These are phyloP conservation scores for Ypsolopha scabrella DNA, from an alignment of 2,888 invertebrate genomes.

Conservation along the genomic window DNA sequence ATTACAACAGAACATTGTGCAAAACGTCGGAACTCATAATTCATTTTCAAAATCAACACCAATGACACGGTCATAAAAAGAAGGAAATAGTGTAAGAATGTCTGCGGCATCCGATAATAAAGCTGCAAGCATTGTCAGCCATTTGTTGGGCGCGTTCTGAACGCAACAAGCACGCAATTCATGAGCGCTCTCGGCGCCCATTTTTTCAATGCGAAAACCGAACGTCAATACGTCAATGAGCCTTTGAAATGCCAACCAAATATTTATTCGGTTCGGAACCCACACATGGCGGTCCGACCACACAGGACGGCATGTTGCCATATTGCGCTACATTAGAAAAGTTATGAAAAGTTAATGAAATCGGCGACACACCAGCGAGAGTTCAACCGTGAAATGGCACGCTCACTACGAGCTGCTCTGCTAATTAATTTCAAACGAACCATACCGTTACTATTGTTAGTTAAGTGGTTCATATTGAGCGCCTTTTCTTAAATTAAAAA, in stretches of 20 bases:
- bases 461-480: background rate
- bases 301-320: conserved; percentile 47
- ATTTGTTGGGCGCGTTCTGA: conserved; percentile 13
- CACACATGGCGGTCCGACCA: conserved; percentile 51
- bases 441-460: background rate
- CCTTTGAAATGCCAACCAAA: conserved; percentile 57
- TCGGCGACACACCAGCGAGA: conserved; percentile 44
- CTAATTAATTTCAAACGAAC: conserved; percentile 34
- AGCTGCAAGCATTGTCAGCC: conserved; percentile 31
- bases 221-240: conserved; percentile 54
- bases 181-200: conserved; percentile 29
- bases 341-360: conserved; percentile 46
- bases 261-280: conserved; percentile 45
- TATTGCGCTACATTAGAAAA: conserved; percentile 49
- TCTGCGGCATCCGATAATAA: conserved; percentile 27
- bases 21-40: conserved; percentile 46
- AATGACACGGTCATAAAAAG: conserved; percentile 36
- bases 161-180: conserved; percentile 22
- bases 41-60: conserved; percentile 53
- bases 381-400: conserved; percentile 54
- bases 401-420: conserved; percentile 21
- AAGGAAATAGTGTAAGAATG: conserved; percentile 44
- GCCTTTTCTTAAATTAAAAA: conserved; percentile 1
- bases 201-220: conserved; percentile 38
- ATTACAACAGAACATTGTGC: conserved; percentile 36